Evolutionary conservation across 2,888 invertebrate genomes (phyloP), one percentile per base, ranked within the genome.

Genomic region (Tachystola acroxantha): DNA sequence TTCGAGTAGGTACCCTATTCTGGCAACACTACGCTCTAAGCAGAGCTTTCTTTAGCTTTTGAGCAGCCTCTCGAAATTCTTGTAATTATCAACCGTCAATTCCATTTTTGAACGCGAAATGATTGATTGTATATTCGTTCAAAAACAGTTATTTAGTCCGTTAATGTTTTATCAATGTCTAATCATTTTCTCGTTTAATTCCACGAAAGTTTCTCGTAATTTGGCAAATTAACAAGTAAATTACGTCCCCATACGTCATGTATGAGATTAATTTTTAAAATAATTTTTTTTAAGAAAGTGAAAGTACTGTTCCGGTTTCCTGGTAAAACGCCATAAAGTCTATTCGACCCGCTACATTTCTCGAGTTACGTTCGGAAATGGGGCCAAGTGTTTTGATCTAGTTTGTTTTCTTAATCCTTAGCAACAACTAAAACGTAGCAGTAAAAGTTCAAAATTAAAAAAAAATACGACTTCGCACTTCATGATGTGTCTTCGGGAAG

Each of bases 21-120:
- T 25, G 25, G 25, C 25, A 25, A 25, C 25, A 9, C 25, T 25
- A 10, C 24, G 34, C 30, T 20, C 24, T 10, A 10, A 7, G 32
- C 31, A 41, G 43, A 47, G 36, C 57, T 58, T 58, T 55, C 55
- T 50, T 53, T 47, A 43, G 45, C 52, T 51, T 53, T 55, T 46
- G 47, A 51, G 37, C 41, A 32, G 37, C 16, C 33, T 50, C 24
- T 24, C 24, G 24, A n/a, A 2, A n/a, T n/a, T 24, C 9, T 27
- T 45, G 53, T 57, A 60, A 64, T 64, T 62, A 60, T 22, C 37
- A 31, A 24, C 11, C 32, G 40, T 40, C 36, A 36, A 40, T 45
- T 39, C 13, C 33, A 36, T 39, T 42, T 42, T 37, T 34, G 37
- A 43, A 40, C 30, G 27, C 13, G 12, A 40, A 39, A 37, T 48